Evolutionary conservation across 2,797 vertebrate genomes (phyloP).

Genomic region (Ctenochaetus hawaiiensis): DNA sequence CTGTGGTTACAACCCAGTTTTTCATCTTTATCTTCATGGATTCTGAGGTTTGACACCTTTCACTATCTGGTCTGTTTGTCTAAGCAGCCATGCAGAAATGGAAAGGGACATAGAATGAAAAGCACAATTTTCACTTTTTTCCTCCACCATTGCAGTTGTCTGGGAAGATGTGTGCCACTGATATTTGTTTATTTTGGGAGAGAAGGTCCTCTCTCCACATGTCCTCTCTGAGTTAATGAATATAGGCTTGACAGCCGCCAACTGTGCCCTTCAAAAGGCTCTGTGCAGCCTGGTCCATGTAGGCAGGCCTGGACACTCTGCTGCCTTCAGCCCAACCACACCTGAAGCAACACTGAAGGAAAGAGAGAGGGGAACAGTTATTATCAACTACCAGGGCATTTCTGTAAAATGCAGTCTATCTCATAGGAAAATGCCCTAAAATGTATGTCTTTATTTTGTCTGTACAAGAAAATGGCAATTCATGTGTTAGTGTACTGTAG

Average conservation of each 20-base stretch:
- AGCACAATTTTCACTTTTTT: slow-evolving; percentile 47
- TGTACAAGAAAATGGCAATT: not conserved
- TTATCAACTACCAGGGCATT: not conserved
- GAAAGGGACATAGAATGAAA: slow-evolving; percentile 39
- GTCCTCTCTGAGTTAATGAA: slow-evolving; percentile 77
- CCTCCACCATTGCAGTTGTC: slow-evolving; percentile 41
- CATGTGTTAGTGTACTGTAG: not conserved
- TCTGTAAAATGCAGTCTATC: not conserved
- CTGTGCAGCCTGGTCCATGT: slow-evolving; percentile 26
- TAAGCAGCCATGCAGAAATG: slow-evolving; percentile 21
- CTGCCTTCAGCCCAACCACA: slow-evolving; percentile 29
- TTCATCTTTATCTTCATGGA: not conserved
- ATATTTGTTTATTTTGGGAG: slow-evolving; percentile 82
- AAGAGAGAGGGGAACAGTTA: not conserved
- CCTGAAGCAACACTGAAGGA: slow-evolving; percentile 47
- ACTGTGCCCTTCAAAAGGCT: slow-evolving; percentile 74
- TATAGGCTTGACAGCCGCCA: slow-evolving; percentile 81
- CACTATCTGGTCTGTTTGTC: not conserved
- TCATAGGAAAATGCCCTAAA: not conserved
- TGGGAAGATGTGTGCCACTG: slow-evolving; percentile 65
- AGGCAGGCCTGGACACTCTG: not conserved
- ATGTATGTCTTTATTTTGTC: not conserved
- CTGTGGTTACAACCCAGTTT: not conserved
- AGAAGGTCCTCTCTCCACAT: slow-evolving; percentile 74
- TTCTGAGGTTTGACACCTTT: slow-evolving; percentile 1